A percentile compares a stretch with the other conserved stretches of the same genome.
Evolutionary conservation across 2,797 vertebrate species (phyloP).

Genomic region (Pteropus rufus): DNA sequence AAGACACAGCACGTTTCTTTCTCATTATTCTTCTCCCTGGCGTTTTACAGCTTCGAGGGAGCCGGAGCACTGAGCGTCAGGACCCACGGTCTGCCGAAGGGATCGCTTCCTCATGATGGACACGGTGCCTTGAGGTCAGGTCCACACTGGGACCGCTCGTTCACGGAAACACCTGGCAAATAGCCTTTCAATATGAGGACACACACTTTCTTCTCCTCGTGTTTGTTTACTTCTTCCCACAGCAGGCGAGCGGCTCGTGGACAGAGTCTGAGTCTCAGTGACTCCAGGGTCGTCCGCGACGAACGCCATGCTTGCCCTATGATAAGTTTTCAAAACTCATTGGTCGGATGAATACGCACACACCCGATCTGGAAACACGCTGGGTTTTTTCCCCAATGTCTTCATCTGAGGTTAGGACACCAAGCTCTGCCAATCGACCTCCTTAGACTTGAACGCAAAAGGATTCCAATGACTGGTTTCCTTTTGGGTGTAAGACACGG

Average conservation of each 20-base stretch:
- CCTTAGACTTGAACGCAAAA: too few relatives aligned
- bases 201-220: not conserved
- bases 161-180: not conserved
- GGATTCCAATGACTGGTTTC: not conserved
- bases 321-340: not conserved
- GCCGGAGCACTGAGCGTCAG: not conserved
- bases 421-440: too few relatives aligned
- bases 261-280: too few relatives aligned
- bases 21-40: not conserved
- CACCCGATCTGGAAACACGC: not conserved
- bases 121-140: too few relatives aligned
- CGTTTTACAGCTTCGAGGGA: not conserved
- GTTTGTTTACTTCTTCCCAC: not conserved
- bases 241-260: not conserved
- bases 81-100: not conserved
- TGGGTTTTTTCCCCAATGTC: not conserved
- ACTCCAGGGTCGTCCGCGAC: too few relatives aligned
- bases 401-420: not conserved
- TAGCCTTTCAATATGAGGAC: not conserved
- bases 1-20: not conserved
- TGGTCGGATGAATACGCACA: too few relatives aligned
- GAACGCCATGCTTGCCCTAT: too few relatives aligned
- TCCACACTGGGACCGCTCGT: not conserved
- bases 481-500: not conserved
- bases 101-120: not conserved